Evolutionary conservation across 2,888 invertebrate species (phyloP), one percentile per base, ranked within the genome.

Genomic region (Stenchaetothrips biformis): DNA sequence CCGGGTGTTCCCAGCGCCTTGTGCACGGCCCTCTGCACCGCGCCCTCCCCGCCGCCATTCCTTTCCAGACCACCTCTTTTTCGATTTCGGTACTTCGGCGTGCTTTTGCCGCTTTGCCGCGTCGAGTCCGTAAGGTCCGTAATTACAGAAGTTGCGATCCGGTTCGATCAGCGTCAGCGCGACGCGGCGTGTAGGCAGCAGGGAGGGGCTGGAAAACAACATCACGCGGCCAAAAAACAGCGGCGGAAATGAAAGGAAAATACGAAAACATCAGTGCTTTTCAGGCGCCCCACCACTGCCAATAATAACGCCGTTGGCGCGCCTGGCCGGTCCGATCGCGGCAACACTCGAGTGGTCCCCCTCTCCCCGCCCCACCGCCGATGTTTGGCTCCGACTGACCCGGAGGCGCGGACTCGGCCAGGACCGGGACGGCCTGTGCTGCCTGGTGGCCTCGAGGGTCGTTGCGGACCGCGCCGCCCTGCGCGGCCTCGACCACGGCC

Each of bases 131-230:
- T 7, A 67, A 21, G 21, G 67, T n/a, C 6, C n/a, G 67, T 67
- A 67, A 67, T 67, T 67, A 67, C 67, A 67, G n/a, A 67, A 67
- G 67, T 67, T 67, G 67, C 67, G 67, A 67, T 67, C 67, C 67
- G 67, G 18, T 67, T 21, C 67, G 67, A 67, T 67, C 13, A 18
- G 53, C 11, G 53, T 18, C 53, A 4, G 53, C 16, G 18, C 53
- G 53, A 13, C 16, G 53, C 11, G 4, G 53, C 16, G 53, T 11
- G 1, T 53, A 16, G 53, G 53, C 16, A 11, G 53, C 11, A 13
- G 53, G 53, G 53, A 6, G 11, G 53, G 11, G 6, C 9, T 9
- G 53, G 53, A 53, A 9, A 16, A 16, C 53, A 13, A 16, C 53
- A 53, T 2, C 9, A 16, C 16, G 53, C 13, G 53, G 53, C 53